These are phyloP conservation scores for Pseudomyrmex dendroicus DNA, from an alignment of 1,140 invertebrate genomes.

Conservation along the genomic window DNA sequence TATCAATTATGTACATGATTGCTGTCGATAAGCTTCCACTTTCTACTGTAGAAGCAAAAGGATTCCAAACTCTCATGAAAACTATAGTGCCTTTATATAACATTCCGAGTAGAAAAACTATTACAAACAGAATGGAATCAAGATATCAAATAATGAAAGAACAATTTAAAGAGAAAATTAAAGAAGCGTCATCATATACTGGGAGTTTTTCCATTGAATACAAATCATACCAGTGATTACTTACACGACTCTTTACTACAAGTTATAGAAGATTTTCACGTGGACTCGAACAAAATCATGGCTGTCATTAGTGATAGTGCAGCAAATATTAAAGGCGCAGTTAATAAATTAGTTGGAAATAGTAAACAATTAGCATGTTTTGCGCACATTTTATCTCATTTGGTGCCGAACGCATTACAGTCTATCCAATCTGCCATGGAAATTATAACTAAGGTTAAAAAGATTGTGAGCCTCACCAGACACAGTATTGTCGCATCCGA, in stretches of 20 bases:
- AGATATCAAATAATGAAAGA: too few species aligned
- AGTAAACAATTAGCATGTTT: conserved; percentile 20
- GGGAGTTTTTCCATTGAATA: too few species aligned
- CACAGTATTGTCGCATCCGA: conserved; percentile 17
- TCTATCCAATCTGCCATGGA: conserved; percentile 6
- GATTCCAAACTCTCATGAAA: too few species aligned
- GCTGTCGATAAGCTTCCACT: too few species aligned
- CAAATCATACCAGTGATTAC: too few species aligned
- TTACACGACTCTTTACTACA: neutral
- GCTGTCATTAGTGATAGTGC: conserved; percentile 8
- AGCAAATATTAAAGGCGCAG: conserved; percentile 23
- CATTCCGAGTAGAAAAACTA: too few species aligned
- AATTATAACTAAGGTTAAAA: conserved; percentile 17
- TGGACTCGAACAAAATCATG: neutral
- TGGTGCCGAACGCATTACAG: neutral
- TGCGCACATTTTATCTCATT: neutral
- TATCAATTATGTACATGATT: too few species aligned
- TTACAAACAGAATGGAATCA: too few species aligned
- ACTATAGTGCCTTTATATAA: too few species aligned
- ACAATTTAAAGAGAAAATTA: too few species aligned
- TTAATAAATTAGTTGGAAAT: conserved; percentile 16
- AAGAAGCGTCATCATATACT: too few species aligned
- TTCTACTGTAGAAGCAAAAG: too few species aligned
- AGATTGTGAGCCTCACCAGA: neutral
- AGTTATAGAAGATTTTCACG: neutral